phyloP scores from a whole-genome alignment of 2,113 vertebrate species.

The Hypomesus transpacificus region DNA sequence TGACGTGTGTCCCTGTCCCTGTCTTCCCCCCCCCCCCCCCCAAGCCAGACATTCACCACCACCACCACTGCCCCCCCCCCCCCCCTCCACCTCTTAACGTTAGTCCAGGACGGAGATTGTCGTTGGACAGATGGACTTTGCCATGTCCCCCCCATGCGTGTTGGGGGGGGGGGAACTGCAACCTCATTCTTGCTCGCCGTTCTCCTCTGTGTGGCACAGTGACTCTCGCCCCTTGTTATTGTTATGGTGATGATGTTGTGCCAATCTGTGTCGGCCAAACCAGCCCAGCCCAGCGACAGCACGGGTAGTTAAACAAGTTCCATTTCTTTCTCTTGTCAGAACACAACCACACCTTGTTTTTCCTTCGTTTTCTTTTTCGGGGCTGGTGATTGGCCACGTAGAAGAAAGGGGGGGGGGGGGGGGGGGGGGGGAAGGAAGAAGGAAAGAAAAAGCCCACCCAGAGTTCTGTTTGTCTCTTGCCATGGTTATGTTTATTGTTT shows the following conservation, averaged over 20 bases:
- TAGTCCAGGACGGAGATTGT: slow-evolving; percentile 39
- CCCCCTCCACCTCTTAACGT: not conserved
- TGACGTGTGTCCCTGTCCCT: not conserved
- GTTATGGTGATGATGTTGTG: slow-evolving; percentile 66
- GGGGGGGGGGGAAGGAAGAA: too few relatives aligned
- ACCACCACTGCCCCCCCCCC: not conserved
- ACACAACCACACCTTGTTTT: slow-evolving; percentile 25
- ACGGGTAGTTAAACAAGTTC: too few relatives aligned
- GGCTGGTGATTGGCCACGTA: too few relatives aligned
- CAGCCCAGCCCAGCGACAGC: slow-evolving; percentile 29
- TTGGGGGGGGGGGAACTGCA: slow-evolving; percentile 54
- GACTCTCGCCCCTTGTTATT: slow-evolving; percentile 59
- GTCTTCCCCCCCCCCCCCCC: not conserved
- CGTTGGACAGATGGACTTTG: slow-evolving; percentile 50
- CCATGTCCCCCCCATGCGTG: slow-evolving; percentile 34
- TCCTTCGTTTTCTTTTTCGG: slow-evolving; percentile 20
- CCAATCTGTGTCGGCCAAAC: slow-evolving; percentile 56
- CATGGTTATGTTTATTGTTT: slow-evolving; percentile 15
- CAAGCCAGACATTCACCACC: slow-evolving; percentile 9
- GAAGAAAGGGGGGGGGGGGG: too few relatives aligned
- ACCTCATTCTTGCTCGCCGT: slow-evolving; percentile 46
- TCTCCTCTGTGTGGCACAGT: slow-evolving; percentile 54
- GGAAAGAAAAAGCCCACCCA: too few relatives aligned
- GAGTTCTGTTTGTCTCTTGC: slow-evolving; percentile 26
- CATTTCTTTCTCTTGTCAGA: slow-evolving; percentile 62